These are phyloP conservation scores for Holothuria glaberrima DNA, from an alignment of 35 echinoderm and acorn worm species.

Conservation along the genomic window DNA sequence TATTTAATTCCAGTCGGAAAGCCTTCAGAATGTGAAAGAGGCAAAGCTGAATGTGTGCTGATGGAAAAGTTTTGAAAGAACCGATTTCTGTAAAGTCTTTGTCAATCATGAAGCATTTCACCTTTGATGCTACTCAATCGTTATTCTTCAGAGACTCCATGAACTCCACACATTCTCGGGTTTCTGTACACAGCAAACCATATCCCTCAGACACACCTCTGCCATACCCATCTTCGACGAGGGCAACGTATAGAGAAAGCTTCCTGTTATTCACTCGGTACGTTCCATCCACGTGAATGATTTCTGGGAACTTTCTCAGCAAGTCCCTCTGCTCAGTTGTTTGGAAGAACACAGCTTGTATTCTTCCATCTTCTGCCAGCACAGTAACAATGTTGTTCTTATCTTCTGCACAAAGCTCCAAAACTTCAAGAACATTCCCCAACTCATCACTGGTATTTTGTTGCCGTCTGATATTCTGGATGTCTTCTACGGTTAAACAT, in stretches of 20 bases:
- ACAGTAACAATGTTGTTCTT: constrained; percentile 43
- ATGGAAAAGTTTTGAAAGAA: constrained; percentile 15
- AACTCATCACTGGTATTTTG: neutral
- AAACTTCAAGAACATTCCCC: neutral
- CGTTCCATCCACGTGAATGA: constrained; percentile 15
- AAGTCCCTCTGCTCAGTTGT: constrained; percentile 46
- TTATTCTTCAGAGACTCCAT: neutral
- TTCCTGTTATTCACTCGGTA: neutral
- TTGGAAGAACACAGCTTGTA: constrained; percentile 48
- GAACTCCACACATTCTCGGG: constrained; percentile 24
- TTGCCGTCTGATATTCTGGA: constrained; percentile 18
- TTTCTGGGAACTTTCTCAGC: constrained; percentile 29
- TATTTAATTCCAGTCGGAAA: constrained; percentile 33
- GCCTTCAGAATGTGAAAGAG: constrained; percentile 26
- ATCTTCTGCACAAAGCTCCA: constrained; percentile 9
- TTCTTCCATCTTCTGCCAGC: constrained; percentile 23
- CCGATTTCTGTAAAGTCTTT: constrained; percentile 50
- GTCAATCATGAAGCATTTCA: constrained; percentile 44
- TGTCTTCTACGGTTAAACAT: constrained; percentile 44
- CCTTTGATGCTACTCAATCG: neutral
- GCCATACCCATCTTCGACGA: constrained; percentile 39
- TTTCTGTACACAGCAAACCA: neutral
- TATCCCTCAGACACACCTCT: constrained; percentile 23
- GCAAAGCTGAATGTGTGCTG: constrained; percentile 12
- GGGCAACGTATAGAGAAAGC: constrained; percentile 31